These are phyloP conservation scores for Drosophila fulvimacula DNA, from an alignment of 2,888 invertebrate species.

Conservation along the genomic window DNA sequence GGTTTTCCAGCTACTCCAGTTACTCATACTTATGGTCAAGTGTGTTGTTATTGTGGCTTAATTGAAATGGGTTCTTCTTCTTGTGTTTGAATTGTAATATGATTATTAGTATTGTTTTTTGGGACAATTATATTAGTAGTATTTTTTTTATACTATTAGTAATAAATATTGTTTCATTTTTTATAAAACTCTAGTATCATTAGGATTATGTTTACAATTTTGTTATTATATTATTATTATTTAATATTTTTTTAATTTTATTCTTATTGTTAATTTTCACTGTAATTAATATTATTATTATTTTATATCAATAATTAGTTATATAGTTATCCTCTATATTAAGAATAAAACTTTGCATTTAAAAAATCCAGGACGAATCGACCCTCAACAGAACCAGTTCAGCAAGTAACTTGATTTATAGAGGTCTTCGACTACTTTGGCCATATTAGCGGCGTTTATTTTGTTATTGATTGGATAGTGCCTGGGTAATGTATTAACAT, in stretches of 20 bases:
- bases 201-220: neutral
- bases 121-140: neutral
- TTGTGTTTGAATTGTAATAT: neutral
- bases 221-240: neutral
- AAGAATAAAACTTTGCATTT: too few species aligned
- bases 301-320: too few species aligned
- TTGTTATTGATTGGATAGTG: neutral
- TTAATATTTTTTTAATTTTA: too few species aligned
- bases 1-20: neutral
- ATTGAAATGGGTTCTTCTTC: neutral
- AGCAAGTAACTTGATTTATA: neutral
- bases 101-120: neutral
- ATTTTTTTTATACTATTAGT: neutral
- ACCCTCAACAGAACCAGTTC: neutral
- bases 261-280: too few species aligned
- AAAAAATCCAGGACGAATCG: neutral
- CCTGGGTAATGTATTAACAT: neutral
- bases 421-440: neutral
- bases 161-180: too few species aligned
- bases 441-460: neutral
- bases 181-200: neutral
- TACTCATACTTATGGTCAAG: slow-evolving; percentile 12
- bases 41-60: slow-evolving; percentile 11
- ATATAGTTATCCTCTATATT: too few species aligned
- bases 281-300: too few species aligned